Conservation (phyloP, 2,888 invertebrate species). For the Dione vanillae region DNA sequence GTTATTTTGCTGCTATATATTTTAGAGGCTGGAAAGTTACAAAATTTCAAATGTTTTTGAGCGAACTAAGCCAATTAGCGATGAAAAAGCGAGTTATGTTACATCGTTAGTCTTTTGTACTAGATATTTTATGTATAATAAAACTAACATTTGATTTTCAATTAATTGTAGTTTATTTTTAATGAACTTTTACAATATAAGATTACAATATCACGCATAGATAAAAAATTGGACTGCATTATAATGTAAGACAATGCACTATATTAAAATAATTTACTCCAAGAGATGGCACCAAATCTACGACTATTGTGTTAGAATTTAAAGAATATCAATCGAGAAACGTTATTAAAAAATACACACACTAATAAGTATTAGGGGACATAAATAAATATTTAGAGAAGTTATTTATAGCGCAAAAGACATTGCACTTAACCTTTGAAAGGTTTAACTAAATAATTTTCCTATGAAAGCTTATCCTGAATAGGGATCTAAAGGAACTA, state of each 20-base stretch:
- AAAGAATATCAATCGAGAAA: too few species aligned
- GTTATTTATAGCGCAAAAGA: neutral
- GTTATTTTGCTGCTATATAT: neutral
- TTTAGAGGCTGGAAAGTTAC: neutral
- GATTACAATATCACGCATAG: too few species aligned
- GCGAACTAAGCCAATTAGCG: neutral
- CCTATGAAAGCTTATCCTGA: conserved; percentile 3
- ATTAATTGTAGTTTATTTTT: neutral
- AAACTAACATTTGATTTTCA: neutral
- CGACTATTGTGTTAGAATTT: too few species aligned
- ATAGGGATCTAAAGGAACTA: neutral
- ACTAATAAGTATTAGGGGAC: too few species aligned
- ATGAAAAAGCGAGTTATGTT: neutral
- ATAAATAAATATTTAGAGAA: neutral
- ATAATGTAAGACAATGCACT: too few species aligned
- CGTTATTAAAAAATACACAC: too few species aligned
- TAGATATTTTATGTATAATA: neutral
- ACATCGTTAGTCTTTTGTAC: neutral
- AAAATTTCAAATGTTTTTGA: neutral
- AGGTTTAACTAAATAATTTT: conserved; percentile 4
- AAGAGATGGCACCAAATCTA: too few species aligned
- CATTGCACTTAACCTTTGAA: neutral
- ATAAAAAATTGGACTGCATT: too few species aligned
- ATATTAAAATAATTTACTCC: too few species aligned
- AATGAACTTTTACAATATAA: too few species aligned